Evolutionary conservation across 2,888 invertebrate genomes (phyloP).

Genomic region (Aricia artaxerxes): DNA sequence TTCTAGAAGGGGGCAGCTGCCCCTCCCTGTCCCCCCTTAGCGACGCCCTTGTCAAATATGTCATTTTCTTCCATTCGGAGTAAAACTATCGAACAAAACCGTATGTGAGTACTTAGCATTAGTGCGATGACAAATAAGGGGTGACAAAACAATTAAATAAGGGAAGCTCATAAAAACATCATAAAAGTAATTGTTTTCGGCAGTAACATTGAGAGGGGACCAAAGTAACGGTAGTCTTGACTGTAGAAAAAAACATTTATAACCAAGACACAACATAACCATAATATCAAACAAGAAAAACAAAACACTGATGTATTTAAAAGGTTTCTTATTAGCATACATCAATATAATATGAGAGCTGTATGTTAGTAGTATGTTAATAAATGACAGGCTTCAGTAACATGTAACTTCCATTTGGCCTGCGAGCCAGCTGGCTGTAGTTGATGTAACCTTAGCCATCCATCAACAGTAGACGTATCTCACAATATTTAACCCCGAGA

Average conservation of each 20-base stretch:
- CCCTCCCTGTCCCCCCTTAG: no score
- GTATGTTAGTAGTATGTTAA: neutral
- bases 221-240: neutral
- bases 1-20: no score
- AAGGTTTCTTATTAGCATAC: neutral
- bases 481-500: neutral
- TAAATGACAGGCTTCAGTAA: neutral
- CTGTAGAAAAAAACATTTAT: neutral
- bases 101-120: no score
- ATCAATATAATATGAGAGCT: neutral
- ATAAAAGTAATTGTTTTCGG: conserved; percentile 24
- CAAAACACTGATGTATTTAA: neutral
- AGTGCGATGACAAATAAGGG: neutral
- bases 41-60: no score
- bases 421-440: neutral
- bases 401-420: conserved; percentile 9
- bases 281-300: neutral
- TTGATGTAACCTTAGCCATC: neutral
- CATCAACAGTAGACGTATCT: neutral
- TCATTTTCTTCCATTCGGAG: no score
- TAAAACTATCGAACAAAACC: no score
- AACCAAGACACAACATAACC: neutral
- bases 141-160: neutral
- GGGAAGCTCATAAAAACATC: neutral
- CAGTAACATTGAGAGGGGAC: neutral